Evolutionary conservation across 2,113 vertebrate genomes (phyloP).

Genomic region (Glaucidium brasilianum): DNA sequence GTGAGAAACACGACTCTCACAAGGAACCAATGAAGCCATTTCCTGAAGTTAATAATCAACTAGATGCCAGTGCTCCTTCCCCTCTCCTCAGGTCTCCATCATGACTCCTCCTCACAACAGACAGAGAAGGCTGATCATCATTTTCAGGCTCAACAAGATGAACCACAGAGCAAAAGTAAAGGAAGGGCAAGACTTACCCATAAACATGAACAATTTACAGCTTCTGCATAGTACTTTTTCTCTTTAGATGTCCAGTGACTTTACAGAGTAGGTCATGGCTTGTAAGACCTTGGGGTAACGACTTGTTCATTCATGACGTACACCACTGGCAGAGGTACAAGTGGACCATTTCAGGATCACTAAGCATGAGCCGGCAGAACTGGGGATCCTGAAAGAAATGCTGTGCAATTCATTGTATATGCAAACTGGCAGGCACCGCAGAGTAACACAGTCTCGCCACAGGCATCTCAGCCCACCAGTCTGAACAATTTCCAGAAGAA

Average conservation of each 20-base stretch:
- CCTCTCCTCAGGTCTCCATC: neutral
- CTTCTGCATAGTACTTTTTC: neutral
- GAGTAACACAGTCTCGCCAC: neutral
- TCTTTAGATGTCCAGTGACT: neutral
- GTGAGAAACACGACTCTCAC: neutral
- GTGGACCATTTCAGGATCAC: neutral
- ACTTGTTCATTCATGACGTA: neutral
- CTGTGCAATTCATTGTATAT: neutral
- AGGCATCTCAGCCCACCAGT: neutral
- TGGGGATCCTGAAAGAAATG: neutral
- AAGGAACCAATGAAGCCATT: neutral
- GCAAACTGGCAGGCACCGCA: neutral
- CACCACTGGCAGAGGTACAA: neutral
- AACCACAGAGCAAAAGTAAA: neutral
- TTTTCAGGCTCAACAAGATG: neutral
- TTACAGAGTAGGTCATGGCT: neutral
- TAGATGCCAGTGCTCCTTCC: neutral
- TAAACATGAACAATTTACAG: fast-evolving
- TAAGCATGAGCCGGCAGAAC: neutral
- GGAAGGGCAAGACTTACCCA: neutral
- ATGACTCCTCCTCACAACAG: neutral
- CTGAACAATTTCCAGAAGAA: neutral
- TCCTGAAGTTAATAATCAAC: neutral
- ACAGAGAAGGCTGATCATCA: neutral
- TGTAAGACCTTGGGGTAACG: neutral